Evolutionary conservation across 2,888 invertebrate species (phyloP), one percentile per base, ranked within the genome.

Genomic region (Pollenia labialis): DNA sequence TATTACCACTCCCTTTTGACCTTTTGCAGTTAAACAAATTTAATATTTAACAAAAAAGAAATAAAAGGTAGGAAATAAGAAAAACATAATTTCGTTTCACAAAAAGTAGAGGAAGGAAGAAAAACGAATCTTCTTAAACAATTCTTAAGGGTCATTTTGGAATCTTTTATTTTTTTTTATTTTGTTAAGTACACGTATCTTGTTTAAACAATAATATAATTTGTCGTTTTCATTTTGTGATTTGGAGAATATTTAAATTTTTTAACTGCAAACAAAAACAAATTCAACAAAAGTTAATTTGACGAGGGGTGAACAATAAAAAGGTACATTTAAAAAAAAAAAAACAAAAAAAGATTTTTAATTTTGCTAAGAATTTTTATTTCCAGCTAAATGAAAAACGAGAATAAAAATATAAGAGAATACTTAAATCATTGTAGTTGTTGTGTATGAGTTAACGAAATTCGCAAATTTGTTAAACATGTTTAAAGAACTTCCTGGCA

Each of bases 191-290:
- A 23, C 12, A 48, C 9, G 8, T 46, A 62, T 64, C 16, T 56
- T 68, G 14, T 69, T 82, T 69, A 14, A 82, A 76, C 76, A 82
- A 68, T 77, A 87, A 87, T 81, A 87, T 77, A 84, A 84, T 84
- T 81, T 87, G 87, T 84, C 84, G 84, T 84, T 87, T 87, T 77
- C 77, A 81, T 87, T 81, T 87, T 81, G 77, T 77, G 84, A 87
- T 87, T 87, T 81, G 44, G 71, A 74, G 68, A 74, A 72, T 48
- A 69, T 75, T 75, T 82, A 75, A 81, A 69, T 54, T 69, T 32
- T 56, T 64, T 46, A 81, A 48, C 23, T 44, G 44, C 23, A 81
- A 79, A 75, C 44, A 79, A 74, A 4, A 54, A 62, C n/a, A 14
- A 40, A 44, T 32, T 32, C 32, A 69, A 69, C n/a, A 76, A 68